These are phyloP conservation scores for Alviniconcha strummeri DNA, from an alignment of 2,888 invertebrate species.

Conservation along the genomic window DNA sequence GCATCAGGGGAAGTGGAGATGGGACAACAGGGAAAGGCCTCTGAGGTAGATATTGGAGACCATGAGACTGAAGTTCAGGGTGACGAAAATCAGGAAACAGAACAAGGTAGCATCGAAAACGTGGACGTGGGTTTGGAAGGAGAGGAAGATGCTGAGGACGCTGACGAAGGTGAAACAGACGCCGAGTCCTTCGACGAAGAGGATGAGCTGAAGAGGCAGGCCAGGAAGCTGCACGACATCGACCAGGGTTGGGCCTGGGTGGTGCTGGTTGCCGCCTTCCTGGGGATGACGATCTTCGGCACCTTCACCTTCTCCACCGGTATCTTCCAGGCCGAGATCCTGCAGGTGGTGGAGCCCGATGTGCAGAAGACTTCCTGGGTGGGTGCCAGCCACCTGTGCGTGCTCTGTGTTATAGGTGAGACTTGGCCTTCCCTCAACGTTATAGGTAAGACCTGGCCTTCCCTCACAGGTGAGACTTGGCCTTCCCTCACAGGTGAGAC, in stretches of 20 bases:
- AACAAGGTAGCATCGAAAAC: neutral
- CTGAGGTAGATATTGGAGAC: neutral
- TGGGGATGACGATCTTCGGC: constrained; percentile 34
- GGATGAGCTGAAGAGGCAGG: neutral
- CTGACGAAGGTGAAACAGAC: neutral
- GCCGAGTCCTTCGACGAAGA: neutral
- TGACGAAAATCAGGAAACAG: neutral
- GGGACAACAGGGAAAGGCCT: no score
- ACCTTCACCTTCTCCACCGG: constrained; percentile 34
- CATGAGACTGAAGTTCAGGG: neutral
- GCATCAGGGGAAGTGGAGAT: no score
- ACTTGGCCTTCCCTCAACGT: neutral
- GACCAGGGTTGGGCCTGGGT: constrained; percentile 42
- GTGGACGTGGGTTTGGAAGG: neutral
- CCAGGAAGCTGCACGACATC: neutral
- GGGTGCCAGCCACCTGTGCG: constrained; percentile 24
- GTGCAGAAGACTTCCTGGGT: constrained; percentile 30
- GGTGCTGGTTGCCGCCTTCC: constrained; percentile 37
- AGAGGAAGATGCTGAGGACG: neutral
- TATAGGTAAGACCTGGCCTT: no score
- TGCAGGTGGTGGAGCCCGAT: constrained; percentile 25
- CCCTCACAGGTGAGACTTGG: no score
- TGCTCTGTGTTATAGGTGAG: constrained; percentile 25
- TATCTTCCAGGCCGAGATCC: constrained; percentile 34
- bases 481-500: no score